Base-by-base conservation (phyloP, 2,888 invertebrate species). In the Operophtera brumata region DNA sequence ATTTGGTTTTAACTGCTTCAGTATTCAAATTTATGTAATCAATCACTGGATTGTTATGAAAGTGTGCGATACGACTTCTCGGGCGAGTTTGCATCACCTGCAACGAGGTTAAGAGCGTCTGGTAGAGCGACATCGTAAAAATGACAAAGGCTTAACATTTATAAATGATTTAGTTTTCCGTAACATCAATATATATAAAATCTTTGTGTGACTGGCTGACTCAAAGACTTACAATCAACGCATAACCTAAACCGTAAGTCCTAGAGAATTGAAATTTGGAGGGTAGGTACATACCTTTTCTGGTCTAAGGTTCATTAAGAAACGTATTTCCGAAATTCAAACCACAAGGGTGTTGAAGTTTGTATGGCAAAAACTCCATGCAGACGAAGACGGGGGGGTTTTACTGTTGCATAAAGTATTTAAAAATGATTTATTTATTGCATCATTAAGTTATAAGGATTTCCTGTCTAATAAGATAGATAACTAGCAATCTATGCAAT, bases 41-140 rank as follows among this genome's bases (percentile, higher is more conserved):
- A 89, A 89, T 90, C 89, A 90, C 77, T 64, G 73, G 82, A 83
- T 89, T 82, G 86, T 89, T 90, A 87, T 87, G 89, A 89, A 89
- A 89, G 86, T 83, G 82, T 84, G 80, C 80, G 79, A 84, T 86
- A 84, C 82, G 82, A 85, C 86, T 86, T 86, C 86, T 86, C 78
- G 80, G 73, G 68, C 78, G 76, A 79, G 82, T 87, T 89, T 86
- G 82, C 89, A 82, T 84, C 89, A 88, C 78, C 78, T 76, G 77
- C 77, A 77, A 75, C 72, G 75, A 79, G 80, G 80, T 80, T 20
- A 20, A 20, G 71, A 73, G 69, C 67, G 57, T 62, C 61, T 65
- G 66, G 64, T 67, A 72, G 71, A 69, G 68, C 68, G 62, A 62
- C 51, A 56, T 56, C 54, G 39, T 65, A 61, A 63, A 62, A 69